Base-by-base conservation (phyloP, 1,140 invertebrate genomes). In the Liolophura sinensis region DNA sequence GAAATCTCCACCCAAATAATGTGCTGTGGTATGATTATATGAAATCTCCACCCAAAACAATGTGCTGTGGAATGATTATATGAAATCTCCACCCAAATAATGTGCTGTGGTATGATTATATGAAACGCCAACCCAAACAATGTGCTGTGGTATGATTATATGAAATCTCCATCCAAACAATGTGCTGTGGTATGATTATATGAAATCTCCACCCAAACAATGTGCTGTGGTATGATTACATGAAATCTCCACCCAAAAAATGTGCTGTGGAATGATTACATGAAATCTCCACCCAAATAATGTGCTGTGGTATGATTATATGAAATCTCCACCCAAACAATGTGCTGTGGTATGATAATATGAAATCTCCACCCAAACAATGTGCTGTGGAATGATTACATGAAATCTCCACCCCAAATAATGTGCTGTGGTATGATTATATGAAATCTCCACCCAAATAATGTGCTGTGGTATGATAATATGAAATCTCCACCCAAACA, bases 341-440 rank as follows among this genome's bases (percentile, higher is more conserved):
- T 54, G 20, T 25, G 24, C 11, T 20, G 52, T 11, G 9, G 9
- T 40, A 40, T 5, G 31, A 40, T 9, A 5, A 40, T 9, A 40
- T 40, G 9, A n/a, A n/a, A n/a, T n/a, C n/a, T n/a, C n/a, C n/a
- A n/a, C n/a, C n/a, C 20, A 54, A 54, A 22, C 52, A 54, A 22
- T 54, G 20, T 25, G 24, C 11, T 20, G 52, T 11, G 9, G 9
- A 5, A 40, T 5, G 31, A 40, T 9, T 40, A 40, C 31, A 40
- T 87, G 54, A 51, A 75, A 69, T 60, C 1, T 15, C 1, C n/a
- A n/a, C 18, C 20, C 4, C n/a, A 9, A 40, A 40, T 5, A 40
- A 40, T 40, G 31, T 40, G 9, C 3, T 40, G n/a, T n/a, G n/a
- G n/a, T n/a, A n/a, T n/a, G n/a, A n/a, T n/a, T n/a, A n/a, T n/a